These are phyloP conservation scores for Pogonocichla stellata DNA, from an alignment of 2,113 vertebrate species.

Conservation along the genomic window DNA sequence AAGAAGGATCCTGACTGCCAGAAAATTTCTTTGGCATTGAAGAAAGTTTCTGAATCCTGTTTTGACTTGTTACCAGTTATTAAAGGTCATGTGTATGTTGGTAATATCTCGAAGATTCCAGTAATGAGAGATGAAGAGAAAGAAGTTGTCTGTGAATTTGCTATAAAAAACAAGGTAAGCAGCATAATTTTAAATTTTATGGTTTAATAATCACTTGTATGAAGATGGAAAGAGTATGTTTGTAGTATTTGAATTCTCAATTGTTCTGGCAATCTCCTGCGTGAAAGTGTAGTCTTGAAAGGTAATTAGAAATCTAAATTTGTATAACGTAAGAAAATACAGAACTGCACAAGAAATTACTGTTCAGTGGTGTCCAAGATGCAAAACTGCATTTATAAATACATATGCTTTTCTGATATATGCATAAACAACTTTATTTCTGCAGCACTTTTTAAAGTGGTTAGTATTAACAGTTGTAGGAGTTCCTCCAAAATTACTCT, in stretches of 20 bases:
- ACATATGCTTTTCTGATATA: background rate
- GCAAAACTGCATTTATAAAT: background rate
- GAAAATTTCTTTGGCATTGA: slow-evolving; percentile 66
- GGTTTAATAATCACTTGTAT: background rate
- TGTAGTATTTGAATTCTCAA: background rate
- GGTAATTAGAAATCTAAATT: background rate
- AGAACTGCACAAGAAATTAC: background rate
- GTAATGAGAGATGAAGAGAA: slow-evolving; percentile 90
- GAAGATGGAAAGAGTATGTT: background rate
- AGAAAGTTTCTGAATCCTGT: slow-evolving; percentile 77
- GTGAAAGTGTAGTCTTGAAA: background rate
- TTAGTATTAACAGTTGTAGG: background rate
- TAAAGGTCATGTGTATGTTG: slow-evolving; percentile 81
- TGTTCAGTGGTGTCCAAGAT: background rate
- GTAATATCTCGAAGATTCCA: slow-evolving; percentile 83
- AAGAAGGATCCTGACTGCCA: slow-evolving; percentile 28
- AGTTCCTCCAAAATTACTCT: background rate
- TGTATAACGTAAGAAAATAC: background rate
- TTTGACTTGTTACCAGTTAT: slow-evolving; percentile 92
- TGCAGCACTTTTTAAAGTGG: background rate
- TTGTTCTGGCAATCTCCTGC: background rate
- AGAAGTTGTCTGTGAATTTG: slow-evolving; percentile 85
- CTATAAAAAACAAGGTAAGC: slow-evolving; percentile 78
- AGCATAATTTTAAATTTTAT: background rate
- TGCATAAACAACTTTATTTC: background rate